Evolutionary conservation across 2,113 vertebrate genomes (phyloP).

Genomic region (Charina bottae): DNA sequence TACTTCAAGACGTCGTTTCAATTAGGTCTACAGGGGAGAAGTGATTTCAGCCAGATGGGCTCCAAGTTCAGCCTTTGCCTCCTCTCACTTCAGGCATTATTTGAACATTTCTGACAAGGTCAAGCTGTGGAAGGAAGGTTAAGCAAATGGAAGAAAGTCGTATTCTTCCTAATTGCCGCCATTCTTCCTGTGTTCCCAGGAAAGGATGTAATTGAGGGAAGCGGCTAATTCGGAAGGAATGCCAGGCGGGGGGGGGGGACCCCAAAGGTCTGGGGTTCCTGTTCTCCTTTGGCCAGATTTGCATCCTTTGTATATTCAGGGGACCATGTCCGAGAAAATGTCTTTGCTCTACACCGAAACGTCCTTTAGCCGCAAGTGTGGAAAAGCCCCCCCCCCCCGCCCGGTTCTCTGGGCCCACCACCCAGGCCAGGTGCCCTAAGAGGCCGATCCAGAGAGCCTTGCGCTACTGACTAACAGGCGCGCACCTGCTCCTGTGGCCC

Average conservation of each 20-base stretch:
- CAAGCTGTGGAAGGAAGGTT: slow-evolving; percentile 92
- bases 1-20: not conserved
- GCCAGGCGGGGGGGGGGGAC: slow-evolving; percentile 12
- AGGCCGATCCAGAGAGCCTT: not conserved
- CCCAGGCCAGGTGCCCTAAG: not conserved
- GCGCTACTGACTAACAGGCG: too few relatives aligned
- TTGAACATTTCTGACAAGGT: slow-evolving; percentile 84
- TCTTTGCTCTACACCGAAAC: not conserved
- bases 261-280: not conserved
- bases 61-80: not conserved
- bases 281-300: not conserved
- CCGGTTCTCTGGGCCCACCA: not conserved
- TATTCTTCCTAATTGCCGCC: slow-evolving; percentile 65
- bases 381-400: not conserved
- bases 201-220: slow-evolving; percentile 50
- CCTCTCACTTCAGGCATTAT: slow-evolving; percentile 68
- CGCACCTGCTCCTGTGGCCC: too few relatives aligned
- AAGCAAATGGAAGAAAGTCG: slow-evolving; percentile 84
- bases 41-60: not conserved
- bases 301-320: not conserved
- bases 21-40: not conserved
- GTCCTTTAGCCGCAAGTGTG: slow-evolving; percentile 65
- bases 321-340: slow-evolving; percentile 35
- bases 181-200: slow-evolving; percentile 55
- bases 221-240: not conserved